Conservation (phyloP, 2,888 invertebrate species). For the Drosophila ustulata region DNA sequence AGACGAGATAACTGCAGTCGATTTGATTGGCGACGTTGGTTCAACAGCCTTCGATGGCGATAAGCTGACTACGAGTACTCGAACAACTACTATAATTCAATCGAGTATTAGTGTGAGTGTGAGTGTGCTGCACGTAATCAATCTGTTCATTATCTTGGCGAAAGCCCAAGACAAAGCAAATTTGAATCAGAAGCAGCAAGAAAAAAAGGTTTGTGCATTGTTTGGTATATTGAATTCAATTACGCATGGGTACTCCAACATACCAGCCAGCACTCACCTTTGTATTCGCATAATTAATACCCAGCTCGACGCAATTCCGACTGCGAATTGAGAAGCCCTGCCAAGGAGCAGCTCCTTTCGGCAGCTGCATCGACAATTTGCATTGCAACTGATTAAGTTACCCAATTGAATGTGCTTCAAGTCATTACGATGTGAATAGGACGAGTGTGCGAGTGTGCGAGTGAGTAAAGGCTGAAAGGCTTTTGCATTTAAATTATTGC, state of each 20-base stretch:
- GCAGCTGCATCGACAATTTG: neutral
- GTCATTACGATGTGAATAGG: constrained; percentile 1
- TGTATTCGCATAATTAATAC: neutral
- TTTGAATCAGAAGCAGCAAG: no score
- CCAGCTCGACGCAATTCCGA: neutral
- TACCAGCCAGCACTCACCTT: constrained; percentile 1
- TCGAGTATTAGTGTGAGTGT: no score
- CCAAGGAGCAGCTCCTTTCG: neutral
- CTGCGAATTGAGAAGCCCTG: neutral
- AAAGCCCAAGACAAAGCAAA: no score
- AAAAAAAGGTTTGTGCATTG: no score
- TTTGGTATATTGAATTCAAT: neutral
- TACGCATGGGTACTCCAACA: neutral
- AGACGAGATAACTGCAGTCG: neutral
- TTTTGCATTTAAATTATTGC: neutral
- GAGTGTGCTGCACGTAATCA: no score
- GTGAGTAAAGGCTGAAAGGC: neutral
- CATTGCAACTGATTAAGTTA: neutral
- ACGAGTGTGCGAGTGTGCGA: neutral
- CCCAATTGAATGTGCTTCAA: neutral
- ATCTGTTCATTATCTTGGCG: no score
- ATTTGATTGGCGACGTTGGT: neutral
- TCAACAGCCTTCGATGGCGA: constrained; percentile 5
- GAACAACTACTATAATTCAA: neutral
- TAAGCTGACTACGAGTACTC: neutral